Percentiles rank a stretch among this genome's conserved stretches.
These are phyloP conservation scores for Centropus bengalensis DNA, from an alignment of 2,113 vertebrate genomes.

Conservation along the genomic window DNA sequence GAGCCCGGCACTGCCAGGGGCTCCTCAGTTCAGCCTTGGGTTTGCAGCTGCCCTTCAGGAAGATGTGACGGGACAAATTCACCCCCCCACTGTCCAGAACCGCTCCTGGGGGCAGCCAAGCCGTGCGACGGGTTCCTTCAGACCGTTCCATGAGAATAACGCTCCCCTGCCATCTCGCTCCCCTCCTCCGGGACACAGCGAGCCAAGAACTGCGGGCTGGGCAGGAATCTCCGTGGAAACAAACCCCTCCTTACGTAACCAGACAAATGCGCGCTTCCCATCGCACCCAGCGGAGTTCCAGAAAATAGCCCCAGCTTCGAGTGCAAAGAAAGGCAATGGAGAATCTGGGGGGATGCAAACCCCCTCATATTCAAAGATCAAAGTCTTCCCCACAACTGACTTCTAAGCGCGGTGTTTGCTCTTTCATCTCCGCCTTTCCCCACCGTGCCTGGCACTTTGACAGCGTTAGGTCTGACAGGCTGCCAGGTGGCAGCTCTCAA, in stretches of 20 bases:
- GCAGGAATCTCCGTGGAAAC: conserved; percentile 40
- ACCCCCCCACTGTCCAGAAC: background rate
- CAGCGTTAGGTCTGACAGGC: conserved; percentile 36
- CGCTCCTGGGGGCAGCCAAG: background rate
- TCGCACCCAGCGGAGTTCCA: conserved; percentile 12
- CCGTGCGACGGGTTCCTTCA: background rate
- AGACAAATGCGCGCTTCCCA: conserved; percentile 18
- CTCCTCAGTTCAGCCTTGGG: background rate
- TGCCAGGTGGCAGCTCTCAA: conserved; percentile 52
- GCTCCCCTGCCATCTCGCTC: background rate
- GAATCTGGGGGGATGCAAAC: conserved; percentile 13
- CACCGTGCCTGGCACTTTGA: conserved; percentile 46
- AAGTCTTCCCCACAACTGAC: conserved; percentile 22
- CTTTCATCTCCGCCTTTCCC: conserved; percentile 55
- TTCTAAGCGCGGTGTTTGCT: conserved; percentile 25
- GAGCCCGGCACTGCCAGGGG: background rate
- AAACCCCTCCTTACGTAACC: conserved; percentile 19
- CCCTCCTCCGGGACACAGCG: background rate
- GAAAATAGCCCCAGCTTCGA: conserved; percentile 30
- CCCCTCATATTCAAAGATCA: conserved; percentile 33
- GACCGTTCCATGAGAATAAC: background rate
- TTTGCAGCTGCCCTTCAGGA: background rate
- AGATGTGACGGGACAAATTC: conserved; percentile 22
- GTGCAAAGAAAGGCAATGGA: background rate
- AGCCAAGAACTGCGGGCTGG: background rate